phyloP scores from a whole-genome alignment of 1,140 invertebrate species.

The Periplaneta americana region DNA sequence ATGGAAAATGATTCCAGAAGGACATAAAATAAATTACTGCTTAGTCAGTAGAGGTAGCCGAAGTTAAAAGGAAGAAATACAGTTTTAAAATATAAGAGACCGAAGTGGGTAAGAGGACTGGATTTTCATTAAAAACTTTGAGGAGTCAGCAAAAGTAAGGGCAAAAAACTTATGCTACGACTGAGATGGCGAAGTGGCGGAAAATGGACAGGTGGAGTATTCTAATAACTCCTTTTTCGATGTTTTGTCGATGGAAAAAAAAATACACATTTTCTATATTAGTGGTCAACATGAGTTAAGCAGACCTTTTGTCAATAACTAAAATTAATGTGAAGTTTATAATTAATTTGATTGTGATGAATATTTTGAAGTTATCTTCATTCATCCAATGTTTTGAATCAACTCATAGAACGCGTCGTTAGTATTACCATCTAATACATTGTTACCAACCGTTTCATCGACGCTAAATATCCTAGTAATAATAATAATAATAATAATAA shows the following conservation, averaged over 20 bases:
- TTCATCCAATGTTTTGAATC: too few relatives aligned
- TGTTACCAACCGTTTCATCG: too few relatives aligned
- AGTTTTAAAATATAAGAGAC: neutral
- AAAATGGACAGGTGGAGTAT: neutral
- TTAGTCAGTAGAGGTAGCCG: neutral
- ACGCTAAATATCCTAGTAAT: too few relatives aligned
- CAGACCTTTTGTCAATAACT: too few relatives aligned
- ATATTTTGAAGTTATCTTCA: too few relatives aligned
- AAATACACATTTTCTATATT: neutral
- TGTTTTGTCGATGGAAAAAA: neutral
- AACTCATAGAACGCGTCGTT: too few relatives aligned
- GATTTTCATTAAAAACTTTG: neutral
- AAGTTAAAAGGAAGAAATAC: neutral
- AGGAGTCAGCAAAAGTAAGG: neutral
- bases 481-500: too few relatives aligned
- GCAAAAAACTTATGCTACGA: neutral
- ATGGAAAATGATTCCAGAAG: constrained; percentile 4
- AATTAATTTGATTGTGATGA: too few relatives aligned
- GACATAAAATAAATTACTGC: constrained; percentile 7
- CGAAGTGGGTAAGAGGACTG: neutral
- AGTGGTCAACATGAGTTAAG: too few relatives aligned
- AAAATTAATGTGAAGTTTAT: too few relatives aligned
- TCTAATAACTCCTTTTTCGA: neutral
- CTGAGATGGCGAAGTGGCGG: neutral
- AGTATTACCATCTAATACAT: too few relatives aligned